Percentiles rank a stretch among this genome's conserved stretches.
These are phyloP conservation scores for Myxocyprinus asiaticus DNA, from an alignment of 2,113 vertebrate genomes.

Conservation along the genomic window DNA sequence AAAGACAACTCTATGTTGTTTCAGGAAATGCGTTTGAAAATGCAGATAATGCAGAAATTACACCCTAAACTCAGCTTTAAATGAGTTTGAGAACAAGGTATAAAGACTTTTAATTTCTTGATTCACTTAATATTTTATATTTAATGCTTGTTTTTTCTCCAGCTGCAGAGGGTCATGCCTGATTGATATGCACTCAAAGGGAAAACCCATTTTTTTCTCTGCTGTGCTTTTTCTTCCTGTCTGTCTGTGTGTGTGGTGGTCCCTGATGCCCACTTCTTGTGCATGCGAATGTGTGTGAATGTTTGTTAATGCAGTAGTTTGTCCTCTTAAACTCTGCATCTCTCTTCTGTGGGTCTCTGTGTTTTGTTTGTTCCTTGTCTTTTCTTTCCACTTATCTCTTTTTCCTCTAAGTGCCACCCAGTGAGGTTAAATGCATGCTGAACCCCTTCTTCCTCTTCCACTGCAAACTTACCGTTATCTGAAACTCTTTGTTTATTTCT, in stretches of 20 bases:
- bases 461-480: constrained; percentile 5
- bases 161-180: constrained; percentile 10
- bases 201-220: constrained; percentile 22
- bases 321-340: neutral
- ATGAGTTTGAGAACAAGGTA: no score
- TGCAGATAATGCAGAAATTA: no score
- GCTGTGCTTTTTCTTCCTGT: neutral
- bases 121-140: no score
- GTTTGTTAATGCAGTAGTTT: neutral
- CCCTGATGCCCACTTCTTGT: neutral
- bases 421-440: constrained; percentile 33
- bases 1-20: no score
- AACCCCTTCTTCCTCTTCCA: neutral
- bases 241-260: neutral
- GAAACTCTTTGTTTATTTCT: neutral
- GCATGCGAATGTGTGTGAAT: neutral
- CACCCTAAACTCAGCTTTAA: no score
- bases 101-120: no score
- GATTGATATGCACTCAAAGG: constrained; percentile 34
- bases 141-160: neutral
- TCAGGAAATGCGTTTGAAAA: no score
- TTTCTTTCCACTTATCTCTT: neutral
- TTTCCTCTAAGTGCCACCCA: neutral
- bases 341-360: neutral
- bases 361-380: constrained; percentile 1